A percentile compares a stretch with the other conserved stretches of the same genome.
Evolutionary conservation across 1,140 invertebrate genomes (phyloP).

Genomic region (Drosophila subobscura): DNA sequence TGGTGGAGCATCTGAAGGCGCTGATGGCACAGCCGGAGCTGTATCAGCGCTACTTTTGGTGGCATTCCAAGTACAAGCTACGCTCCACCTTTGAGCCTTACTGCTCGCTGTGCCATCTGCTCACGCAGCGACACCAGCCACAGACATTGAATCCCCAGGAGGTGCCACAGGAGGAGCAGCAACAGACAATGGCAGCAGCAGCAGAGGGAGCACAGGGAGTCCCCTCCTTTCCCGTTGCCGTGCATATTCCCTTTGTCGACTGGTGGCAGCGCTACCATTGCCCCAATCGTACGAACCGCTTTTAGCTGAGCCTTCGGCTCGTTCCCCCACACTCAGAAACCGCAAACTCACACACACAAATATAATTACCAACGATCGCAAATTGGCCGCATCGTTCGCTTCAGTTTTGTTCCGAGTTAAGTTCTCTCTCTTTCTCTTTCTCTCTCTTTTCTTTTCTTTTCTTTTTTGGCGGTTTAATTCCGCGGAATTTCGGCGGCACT

Average conservation of each 20-base stretch:
- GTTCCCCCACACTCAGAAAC: constrained; percentile 1
- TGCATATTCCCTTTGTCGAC: constrained; percentile 15
- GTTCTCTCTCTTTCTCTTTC: constrained; percentile 2
- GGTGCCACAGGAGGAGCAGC: not conserved
- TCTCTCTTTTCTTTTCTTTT: constrained; percentile 2
- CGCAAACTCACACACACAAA: constrained; percentile 20
- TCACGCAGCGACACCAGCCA: not conserved
- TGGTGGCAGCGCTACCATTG: constrained; percentile 61
- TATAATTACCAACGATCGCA: constrained; percentile 67
- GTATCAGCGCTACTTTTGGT: constrained; percentile 52
- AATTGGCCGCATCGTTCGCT: constrained; percentile 54
- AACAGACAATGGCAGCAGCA: not conserved
- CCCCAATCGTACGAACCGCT: constrained; percentile 21
- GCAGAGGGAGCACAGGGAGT: not conserved
- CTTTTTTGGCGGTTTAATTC: constrained; percentile 57
- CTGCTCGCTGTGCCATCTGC: constrained; percentile 44
- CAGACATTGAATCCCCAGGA: too few species aligned
- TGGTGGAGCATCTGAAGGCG: constrained; percentile 21
- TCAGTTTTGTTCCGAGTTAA: constrained; percentile 27
- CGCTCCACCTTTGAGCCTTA: constrained; percentile 23
- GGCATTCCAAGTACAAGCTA: constrained; percentile 49
- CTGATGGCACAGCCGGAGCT: not conserved
- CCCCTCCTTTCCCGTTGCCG: not conserved
- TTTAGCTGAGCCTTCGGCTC: constrained; percentile 3
- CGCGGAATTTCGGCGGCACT: constrained; percentile 70